Evolutionary conservation across 2,888 invertebrate species (phyloP), one percentile per base, ranked within the genome.

Genomic region (Polietes domitor): DNA sequence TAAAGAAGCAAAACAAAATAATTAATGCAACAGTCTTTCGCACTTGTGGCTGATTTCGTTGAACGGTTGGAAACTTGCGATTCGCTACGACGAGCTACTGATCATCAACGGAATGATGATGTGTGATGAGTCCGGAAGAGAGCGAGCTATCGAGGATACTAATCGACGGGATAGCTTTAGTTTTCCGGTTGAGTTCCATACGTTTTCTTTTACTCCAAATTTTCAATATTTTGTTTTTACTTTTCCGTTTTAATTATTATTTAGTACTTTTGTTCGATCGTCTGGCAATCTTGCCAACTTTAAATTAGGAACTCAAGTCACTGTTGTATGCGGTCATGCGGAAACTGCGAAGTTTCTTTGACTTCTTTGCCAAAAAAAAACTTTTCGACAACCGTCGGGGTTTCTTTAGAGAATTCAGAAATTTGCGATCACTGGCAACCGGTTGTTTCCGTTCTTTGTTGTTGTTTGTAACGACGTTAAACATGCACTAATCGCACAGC

Each of bases 391-490:
- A 24, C 68, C 68, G 68, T 24, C 68, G 68, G 68, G 9, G 12
- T 41, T 68, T 12, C 43, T 1, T 58, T 26, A 26, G 6, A 21
- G 24, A 21, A 58, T 58, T 24, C 26, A 26, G 4, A 24, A 26
- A 15, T 24, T 58, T 24, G 24, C 15, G 58, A 47, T 47, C 47
- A 68, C 63, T 77, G 17, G 6, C 12, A 17, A 53, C 63, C 58
- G 58, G 26, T 32, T 47, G 47, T 26, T 32, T 47, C 84, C 84
- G 84, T 71, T 68, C 9, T 63, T 81, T 84, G 84, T 84, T 84
- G 84, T 84, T 84, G 78, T 50, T 81, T 76, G 70, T 72, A 61
- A 76, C 61, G 79, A 72, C 43, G 81, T 70, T 79, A 79, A 79
- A 73, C 81, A 73, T 70, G 26, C 32, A 84, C 84, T 84, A 76